phyloP scores from a whole-genome alignment of 2,113 vertebrate genomes.

The Ciconia boyciana region DNA sequence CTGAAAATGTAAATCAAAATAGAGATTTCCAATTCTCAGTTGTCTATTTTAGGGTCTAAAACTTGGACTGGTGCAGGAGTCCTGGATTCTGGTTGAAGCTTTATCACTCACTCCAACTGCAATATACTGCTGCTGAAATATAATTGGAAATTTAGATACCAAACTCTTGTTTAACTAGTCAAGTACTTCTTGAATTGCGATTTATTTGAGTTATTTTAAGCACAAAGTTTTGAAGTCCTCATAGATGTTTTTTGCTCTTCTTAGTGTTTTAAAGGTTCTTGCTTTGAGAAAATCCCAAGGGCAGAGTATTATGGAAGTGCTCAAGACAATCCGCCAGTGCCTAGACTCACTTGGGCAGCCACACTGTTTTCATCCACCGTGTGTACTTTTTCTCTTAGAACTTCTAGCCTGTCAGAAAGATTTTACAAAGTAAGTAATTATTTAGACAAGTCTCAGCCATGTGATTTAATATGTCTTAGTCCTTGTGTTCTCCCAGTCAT shows the following conservation, averaged over 20 bases:
- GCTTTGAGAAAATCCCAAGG: constrained; percentile 89
- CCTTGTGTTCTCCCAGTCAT: not conserved
- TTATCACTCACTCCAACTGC: not conserved
- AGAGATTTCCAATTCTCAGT: not conserved
- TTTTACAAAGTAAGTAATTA: constrained; percentile 86
- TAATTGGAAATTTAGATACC: not conserved
- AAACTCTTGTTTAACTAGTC: not conserved
- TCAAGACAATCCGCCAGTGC: constrained; percentile 84
- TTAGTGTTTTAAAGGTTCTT: constrained; percentile 89
- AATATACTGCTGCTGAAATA: not conserved
- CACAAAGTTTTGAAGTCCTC: not conserved
- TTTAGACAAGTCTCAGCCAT: not conserved
- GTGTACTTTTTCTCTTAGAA: constrained; percentile 91
- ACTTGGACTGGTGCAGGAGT: not conserved
- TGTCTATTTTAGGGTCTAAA: not conserved
- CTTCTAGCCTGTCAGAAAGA: constrained; percentile 95
- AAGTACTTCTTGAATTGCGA: not conserved
- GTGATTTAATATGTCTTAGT: not conserved
- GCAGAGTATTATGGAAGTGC: constrained; percentile 82
- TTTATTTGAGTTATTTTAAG: not conserved
- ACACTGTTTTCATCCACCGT: constrained; percentile 90
- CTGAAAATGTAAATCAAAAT: not conserved
- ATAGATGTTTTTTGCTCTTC: not conserved
- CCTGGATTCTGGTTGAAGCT: not conserved
- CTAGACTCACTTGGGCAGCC: constrained; percentile 85